These are phyloP conservation scores for Tetranychus piercei DNA, from an alignment of 2,888 invertebrate species.

Conservation along the genomic window DNA sequence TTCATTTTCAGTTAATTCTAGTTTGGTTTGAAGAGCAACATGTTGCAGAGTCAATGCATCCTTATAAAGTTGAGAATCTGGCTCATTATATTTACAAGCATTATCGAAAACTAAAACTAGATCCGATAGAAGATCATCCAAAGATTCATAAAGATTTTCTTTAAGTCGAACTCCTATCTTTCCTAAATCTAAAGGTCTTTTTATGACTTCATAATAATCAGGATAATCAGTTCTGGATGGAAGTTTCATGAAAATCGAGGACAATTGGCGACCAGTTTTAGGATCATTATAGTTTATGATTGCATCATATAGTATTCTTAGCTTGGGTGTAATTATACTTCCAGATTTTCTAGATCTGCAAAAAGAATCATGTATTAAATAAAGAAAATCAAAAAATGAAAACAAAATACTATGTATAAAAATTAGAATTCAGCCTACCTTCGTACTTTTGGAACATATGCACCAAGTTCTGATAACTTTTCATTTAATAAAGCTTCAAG, in stretches of 20 bases:
- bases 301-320: slow-evolving; percentile 67
- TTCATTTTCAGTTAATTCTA: slow-evolving; percentile 55
- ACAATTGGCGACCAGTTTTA: slow-evolving; percentile 62
- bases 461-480: slow-evolving; percentile 50
- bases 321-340: slow-evolving; percentile 42
- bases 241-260: slow-evolving; percentile 78
- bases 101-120: slow-evolving; percentile 85
- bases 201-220: slow-evolving; percentile 91
- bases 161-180: slow-evolving; percentile 70
- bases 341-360: not conserved
- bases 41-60: slow-evolving; percentile 82
- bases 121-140: slow-evolving; percentile 73
- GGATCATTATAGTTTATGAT: slow-evolving; percentile 70
- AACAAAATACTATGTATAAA: slow-evolving; percentile 18
- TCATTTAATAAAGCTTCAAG: slow-evolving; percentile 66
- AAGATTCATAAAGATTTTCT: slow-evolving; percentile 50
- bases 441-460: slow-evolving; percentile 21
- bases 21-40: slow-evolving; percentile 70
- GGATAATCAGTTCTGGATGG: slow-evolving; percentile 85
- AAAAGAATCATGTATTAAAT: not conserved
- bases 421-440: slow-evolving; percentile 14
- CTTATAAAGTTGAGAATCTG: slow-evolving; percentile 90
- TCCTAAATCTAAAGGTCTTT: slow-evolving; percentile 88
- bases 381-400: not conserved
- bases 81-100: slow-evolving; percentile 91